Evolutionary conservation across 92 coral and sea anemone species (phyloP).

Genomic region (Epizoanthus illoricatus): DNA sequence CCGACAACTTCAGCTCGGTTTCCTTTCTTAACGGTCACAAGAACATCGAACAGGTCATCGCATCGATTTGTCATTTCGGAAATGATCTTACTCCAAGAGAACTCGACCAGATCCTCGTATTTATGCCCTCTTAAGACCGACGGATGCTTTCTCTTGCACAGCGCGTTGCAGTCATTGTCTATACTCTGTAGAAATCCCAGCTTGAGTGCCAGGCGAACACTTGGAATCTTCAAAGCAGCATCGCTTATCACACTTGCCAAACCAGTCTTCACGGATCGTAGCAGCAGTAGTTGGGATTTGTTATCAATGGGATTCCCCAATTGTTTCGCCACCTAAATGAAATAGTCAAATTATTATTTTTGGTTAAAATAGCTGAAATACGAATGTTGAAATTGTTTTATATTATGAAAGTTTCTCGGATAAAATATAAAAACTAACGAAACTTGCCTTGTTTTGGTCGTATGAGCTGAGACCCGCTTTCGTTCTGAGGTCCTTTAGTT

Average conservation of each 20-base stretch:
- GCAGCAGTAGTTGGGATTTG: conserved; percentile 4
- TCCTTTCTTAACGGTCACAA: conserved; percentile 2
- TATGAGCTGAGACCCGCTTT: too few species aligned
- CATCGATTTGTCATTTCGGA: conserved; percentile 27
- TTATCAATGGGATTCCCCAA: conserved; percentile 7
- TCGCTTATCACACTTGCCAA: not conserved
- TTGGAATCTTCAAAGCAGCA: not conserved
- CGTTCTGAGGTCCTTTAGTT: too few species aligned
- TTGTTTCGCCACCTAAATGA: not conserved
- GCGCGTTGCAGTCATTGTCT: not conserved
- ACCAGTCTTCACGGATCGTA: conserved; percentile 16
- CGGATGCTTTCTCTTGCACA: conserved; percentile 11
- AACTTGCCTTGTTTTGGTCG: too few species aligned
- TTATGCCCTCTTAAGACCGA: conserved; percentile 13
- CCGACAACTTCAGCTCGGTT: not conserved
- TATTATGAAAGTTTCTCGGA: too few species aligned
- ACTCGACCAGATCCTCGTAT: conserved; percentile 19
- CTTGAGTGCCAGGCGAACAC: conserved; percentile 16
- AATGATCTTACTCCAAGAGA: conserved; percentile 22
- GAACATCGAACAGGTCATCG: conserved; percentile 1
- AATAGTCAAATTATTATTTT: not conserved
- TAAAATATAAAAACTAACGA: too few species aligned
- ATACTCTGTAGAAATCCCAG: not conserved
- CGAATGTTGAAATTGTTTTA: too few species aligned
- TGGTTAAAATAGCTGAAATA: too few species aligned